Evolutionary conservation across 2,797 vertebrate species (phyloP).

Genomic region (Orientallactaga sibirica): DNA sequence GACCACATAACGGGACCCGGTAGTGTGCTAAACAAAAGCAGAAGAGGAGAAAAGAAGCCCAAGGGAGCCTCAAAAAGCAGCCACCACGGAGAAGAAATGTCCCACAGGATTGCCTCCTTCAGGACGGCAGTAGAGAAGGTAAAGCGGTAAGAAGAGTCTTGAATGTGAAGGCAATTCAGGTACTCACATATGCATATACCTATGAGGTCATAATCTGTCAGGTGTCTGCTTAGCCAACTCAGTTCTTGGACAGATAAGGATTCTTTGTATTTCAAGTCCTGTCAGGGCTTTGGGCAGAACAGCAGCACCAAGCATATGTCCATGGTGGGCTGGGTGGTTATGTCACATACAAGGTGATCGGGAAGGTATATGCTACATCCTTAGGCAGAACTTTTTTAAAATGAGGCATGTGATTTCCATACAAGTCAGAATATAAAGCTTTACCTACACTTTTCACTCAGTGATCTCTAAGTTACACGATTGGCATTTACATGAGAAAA

Average conservation of each 20-base stretch:
- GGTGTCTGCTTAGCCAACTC: not conserved
- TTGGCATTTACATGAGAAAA: slow-evolving; percentile 11
- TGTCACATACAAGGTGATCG: not conserved
- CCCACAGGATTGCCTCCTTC: not conserved
- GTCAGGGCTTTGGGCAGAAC: not conserved
- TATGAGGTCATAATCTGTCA: not conserved
- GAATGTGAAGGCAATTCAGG: not conserved
- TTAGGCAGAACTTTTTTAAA: not conserved
- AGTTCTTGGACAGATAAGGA: slow-evolving; percentile 7
- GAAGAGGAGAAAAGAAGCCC: not conserved
- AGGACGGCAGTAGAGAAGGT: not conserved
- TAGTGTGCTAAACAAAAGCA: not conserved
- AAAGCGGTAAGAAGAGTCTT: not conserved
- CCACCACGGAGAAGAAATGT: not conserved
- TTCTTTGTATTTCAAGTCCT: not conserved
- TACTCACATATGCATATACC: not conserved
- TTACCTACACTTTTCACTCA: not conserved
- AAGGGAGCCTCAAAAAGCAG: not conserved
- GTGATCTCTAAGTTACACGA: slow-evolving; percentile 5
- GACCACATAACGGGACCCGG: not conserved
- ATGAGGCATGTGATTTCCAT: not conserved
- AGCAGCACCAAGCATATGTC: not conserved
- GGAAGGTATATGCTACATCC: not conserved
- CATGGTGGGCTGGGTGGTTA: not conserved
- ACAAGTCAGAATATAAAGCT: slow-evolving; percentile 2